Conservation (phyloP, 92 coral and sea anemone genomes). For the Actinostola sp. region DNA sequence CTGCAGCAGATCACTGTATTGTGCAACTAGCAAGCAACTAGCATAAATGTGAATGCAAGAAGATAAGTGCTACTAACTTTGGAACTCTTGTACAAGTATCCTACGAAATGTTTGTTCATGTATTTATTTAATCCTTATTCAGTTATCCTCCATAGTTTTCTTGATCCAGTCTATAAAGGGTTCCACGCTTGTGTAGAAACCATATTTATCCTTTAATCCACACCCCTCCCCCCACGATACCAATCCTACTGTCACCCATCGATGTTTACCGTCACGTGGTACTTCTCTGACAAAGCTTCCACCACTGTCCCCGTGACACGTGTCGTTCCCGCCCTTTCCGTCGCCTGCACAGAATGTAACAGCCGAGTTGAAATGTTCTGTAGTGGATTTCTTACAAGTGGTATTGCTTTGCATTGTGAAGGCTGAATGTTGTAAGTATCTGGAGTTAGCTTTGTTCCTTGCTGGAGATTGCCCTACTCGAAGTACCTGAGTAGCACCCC, state of each 20-base stretch:
- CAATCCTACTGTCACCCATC: conserved; percentile 77
- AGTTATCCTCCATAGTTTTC: conserved; percentile 47
- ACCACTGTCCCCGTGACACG: conserved; percentile 78
- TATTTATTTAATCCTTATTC: too few species aligned
- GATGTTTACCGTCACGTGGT: conserved; percentile 33
- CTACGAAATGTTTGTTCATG: too few species aligned
- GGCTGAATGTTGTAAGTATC: conserved; percentile 60
- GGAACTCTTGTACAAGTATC: too few species aligned
- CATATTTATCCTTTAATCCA: conserved; percentile 59
- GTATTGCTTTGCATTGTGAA: conserved; percentile 47
- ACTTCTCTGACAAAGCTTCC: conserved; percentile 67
- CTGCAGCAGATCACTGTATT: too few species aligned
- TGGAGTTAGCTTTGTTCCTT: conserved; percentile 19
- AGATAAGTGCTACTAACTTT: too few species aligned
- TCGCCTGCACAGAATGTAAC: conserved; percentile 78
- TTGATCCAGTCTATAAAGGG: conserved; percentile 81
- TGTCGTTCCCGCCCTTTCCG: conserved; percentile 75
- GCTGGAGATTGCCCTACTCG: background rate
- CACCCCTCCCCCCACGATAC: conserved; percentile 94
- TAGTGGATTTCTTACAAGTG: conserved; percentile 34
- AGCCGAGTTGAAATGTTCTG: conserved; percentile 16
- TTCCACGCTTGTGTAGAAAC: conserved; percentile 65
- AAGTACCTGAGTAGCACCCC: conserved; percentile 59
- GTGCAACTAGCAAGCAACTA: too few species aligned
- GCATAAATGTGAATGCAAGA: too few species aligned